Percentiles rank a stretch among this genome's conserved stretches.
These are phyloP conservation scores for Channa striata DNA, from an alignment of 2,797 vertebrate genomes.

Conservation along the genomic window DNA sequence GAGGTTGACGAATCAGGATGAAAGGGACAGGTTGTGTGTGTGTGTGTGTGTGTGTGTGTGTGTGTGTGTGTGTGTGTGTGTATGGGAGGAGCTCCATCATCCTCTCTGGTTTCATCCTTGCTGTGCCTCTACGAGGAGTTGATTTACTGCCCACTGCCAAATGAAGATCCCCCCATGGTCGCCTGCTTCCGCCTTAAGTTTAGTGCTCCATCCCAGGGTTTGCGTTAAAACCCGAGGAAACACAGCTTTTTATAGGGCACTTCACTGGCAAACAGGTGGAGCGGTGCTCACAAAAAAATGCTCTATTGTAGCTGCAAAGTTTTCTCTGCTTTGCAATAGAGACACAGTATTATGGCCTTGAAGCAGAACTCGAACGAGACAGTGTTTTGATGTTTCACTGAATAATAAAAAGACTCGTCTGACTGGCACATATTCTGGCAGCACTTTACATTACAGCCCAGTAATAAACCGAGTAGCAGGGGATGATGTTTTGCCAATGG, in stretches of 20 bases:
- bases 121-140: slow-evolving; percentile 48
- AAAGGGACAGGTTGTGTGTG: slow-evolving; percentile 42
- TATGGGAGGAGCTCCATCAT: slow-evolving; percentile 27
- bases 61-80: too few species aligned
- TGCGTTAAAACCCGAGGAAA: slow-evolving; percentile 63
- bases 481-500: too few species aligned
- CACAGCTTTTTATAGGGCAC: slow-evolving; percentile 40
- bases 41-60: too few species aligned
- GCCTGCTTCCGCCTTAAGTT: slow-evolving; percentile 45
- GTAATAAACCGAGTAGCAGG: too few species aligned
- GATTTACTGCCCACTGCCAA: slow-evolving; percentile 63
- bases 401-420: background rate
- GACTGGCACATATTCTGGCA: background rate
- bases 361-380: slow-evolving; percentile 31
- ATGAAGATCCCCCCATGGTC: slow-evolving; percentile 55
- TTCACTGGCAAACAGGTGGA: slow-evolving; percentile 14
- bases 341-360: slow-evolving; percentile 17
- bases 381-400: slow-evolving; percentile 13
- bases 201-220: slow-evolving; percentile 51
- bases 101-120: slow-evolving; percentile 39
- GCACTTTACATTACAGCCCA: too few species aligned
- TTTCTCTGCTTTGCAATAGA: slow-evolving; percentile 22
- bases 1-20: slow-evolving; percentile 27
- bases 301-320: slow-evolving; percentile 27
- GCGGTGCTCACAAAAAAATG: slow-evolving; percentile 37